These are phyloP conservation scores for Myodes glareolus DNA, from an alignment of 2,113 vertebrate genomes.

Conservation along the genomic window DNA sequence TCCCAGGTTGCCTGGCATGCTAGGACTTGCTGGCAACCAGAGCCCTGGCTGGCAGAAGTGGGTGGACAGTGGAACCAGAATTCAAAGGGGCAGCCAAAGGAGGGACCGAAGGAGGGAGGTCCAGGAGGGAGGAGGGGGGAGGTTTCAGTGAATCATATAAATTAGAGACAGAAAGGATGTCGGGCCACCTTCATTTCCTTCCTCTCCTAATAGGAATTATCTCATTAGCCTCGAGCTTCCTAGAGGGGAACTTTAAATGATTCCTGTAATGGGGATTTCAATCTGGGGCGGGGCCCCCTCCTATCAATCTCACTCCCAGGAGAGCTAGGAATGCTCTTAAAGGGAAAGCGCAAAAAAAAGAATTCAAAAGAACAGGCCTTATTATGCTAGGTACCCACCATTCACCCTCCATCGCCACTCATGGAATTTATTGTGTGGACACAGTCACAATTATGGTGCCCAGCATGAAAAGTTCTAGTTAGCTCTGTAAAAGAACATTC, in stretches of 20 bases:
- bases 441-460: background rate
- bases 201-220: slow-evolving; percentile 80
- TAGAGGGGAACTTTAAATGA: slow-evolving; percentile 72
- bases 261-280: slow-evolving; percentile 70
- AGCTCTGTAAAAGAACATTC: background rate
- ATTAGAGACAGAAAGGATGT: slow-evolving; percentile 79
- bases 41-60: slow-evolving; percentile 35
- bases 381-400: rapidly evolving
- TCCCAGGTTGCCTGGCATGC: slow-evolving; percentile 56
- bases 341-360: slow-evolving; percentile 46
- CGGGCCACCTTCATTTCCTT: slow-evolving; percentile 76
- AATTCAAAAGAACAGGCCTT: background rate
- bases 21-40: slow-evolving; percentile 64
- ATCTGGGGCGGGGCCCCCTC: background rate
- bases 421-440: background rate
- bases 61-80: slow-evolving; percentile 71
- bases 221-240: slow-evolving; percentile 76
- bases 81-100: slow-evolving; percentile 56
- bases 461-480: background rate
- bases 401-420: background rate
- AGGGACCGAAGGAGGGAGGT: background rate
- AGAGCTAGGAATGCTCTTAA: slow-evolving; percentile 66
- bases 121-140: background rate
- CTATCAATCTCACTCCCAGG: background rate
- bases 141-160: slow-evolving; percentile 75